These are phyloP conservation scores for Carassius carassius DNA, from an alignment of 2,113 vertebrate species.

Conservation along the genomic window DNA sequence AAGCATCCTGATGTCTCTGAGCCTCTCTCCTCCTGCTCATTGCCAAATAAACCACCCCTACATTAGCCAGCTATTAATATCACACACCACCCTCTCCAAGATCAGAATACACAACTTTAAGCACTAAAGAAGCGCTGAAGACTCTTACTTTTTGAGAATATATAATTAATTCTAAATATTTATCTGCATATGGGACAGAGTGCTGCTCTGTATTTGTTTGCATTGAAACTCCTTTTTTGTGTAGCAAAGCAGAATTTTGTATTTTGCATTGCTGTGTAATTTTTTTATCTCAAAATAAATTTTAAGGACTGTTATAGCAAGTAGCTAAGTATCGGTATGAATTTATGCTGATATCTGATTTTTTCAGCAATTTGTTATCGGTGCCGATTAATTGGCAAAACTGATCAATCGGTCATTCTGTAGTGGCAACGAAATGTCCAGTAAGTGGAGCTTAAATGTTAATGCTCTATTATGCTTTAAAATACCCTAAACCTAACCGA, in stretches of 20 bases:
- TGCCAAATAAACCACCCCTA: constrained; percentile 49
- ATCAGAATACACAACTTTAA: constrained; percentile 40
- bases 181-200: neutral
- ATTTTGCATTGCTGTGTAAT: too few species aligned
- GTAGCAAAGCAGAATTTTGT: too few species aligned
- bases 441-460: too few species aligned
- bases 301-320: too few species aligned
- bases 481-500: too few species aligned
- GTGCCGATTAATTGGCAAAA: neutral
- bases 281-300: too few species aligned
- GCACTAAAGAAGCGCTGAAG: constrained; percentile 37
- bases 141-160: constrained; percentile 23
- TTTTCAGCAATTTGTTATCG: too few species aligned
- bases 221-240: neutral
- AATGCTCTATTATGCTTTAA: too few species aligned
- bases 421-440: neutral
- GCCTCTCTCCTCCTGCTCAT: constrained; percentile 28
- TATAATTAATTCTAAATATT: neutral
- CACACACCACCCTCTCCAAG: constrained; percentile 43
- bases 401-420: neutral
- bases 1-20: constrained; percentile 31
- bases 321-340: neutral
- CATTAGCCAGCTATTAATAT: constrained; percentile 56
- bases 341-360: neutral
- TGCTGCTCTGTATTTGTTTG: neutral